Conservation (phyloP, 1,140 invertebrate species). For the Phymorhynchus buccinoides region DNA sequence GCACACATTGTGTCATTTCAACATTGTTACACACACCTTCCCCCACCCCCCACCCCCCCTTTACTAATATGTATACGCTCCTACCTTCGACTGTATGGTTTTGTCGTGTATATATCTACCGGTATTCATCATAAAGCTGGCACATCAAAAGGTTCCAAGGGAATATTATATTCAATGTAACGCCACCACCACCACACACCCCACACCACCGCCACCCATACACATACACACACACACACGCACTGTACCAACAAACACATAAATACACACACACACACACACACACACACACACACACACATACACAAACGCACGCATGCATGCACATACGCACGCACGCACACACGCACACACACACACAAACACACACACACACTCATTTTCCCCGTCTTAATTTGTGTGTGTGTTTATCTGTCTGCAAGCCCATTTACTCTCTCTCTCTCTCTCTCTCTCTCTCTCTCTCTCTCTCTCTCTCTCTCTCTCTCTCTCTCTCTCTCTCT, state of each 20-base stretch:
- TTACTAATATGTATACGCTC: too few species aligned
- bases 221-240: background rate
- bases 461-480: too few species aligned
- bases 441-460: too few species aligned
- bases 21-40: background rate
- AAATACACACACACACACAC: background rate
- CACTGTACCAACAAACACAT: too few species aligned
- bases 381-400: too few species aligned
- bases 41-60: background rate
- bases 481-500: too few species aligned
- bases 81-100: too few species aligned
- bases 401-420: too few species aligned
- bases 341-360: conserved; percentile 12
- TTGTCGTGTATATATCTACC: too few species aligned
- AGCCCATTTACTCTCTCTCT: too few species aligned
- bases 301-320: background rate
- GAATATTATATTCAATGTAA: conserved; percentile 49
- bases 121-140: too few species aligned
- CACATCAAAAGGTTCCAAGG: conserved; percentile 42
- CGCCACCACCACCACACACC: conserved; percentile 47
- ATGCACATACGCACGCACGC: background rate
- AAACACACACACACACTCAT: conserved; percentile 10
- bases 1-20: too few species aligned
- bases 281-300: background rate
- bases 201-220: background rate